Evolutionary conservation across 2,797 vertebrate species (phyloP), one percentile per base, ranked within the genome.

Genomic region (Semaprochilodus insignis): DNA sequence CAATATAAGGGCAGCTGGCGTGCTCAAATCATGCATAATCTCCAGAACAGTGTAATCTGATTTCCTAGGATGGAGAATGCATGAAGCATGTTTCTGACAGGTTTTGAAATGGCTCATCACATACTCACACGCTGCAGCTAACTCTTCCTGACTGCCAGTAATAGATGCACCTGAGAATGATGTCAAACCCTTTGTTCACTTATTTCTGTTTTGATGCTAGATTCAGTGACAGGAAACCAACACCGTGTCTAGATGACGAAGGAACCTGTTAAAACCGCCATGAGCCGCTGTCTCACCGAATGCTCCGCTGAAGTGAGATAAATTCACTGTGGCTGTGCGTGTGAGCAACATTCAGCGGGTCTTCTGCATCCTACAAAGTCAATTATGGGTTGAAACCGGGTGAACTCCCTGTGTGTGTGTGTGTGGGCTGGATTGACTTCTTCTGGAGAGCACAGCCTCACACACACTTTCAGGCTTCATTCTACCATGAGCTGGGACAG

Each of bases 161-260:
- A 80, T 66, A 48, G 62, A 31, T 59, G 55, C 66, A 83, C 77
- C 74, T 84, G 77, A 62, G n/a, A 65, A 34, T 44, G 25, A 65
- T 79, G 62, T 75, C 74, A 59, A 25, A 2, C 51, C 17, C 17
- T 55, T 66, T 75, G 40, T 31, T 5, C 14, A 23, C 19, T 48
- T 60, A 73, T 10, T 74, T 25, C 36, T 71, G 1, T 81, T 44
- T 71, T 67, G 60, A 44, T 25, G 66, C 74, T 55, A 19, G 21
- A 52, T 81, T 76, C 63, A 11, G 25, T 72, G 54, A 77, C 75
- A 59, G 75, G 73, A 81, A 69, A 59, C 54, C 54, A 31, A 74
- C 72, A 74, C 27, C 27, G 31, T n/a, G 52, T 74, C 72, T n/a
- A 1, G 16, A 11, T 31, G 17, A 74, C 23, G 23, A 66, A 66